These are phyloP conservation scores for Carassius gibelio DNA, from an alignment of 2,113 vertebrate genomes.

Conservation along the genomic window DNA sequence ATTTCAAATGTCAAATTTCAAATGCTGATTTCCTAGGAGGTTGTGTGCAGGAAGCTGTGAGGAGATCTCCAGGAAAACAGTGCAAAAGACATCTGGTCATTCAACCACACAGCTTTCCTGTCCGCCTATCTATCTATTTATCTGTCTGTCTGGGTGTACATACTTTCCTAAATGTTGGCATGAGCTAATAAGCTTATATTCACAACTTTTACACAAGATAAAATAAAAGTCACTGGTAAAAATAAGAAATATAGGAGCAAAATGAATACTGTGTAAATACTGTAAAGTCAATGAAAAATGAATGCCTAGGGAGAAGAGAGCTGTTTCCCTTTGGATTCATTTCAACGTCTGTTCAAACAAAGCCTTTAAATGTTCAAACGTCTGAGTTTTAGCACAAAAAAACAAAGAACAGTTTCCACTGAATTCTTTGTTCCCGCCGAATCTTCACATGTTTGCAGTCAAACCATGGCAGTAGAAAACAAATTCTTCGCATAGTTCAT, in stretches of 20 bases:
- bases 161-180: neutral
- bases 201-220: neutral
- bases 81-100: conserved; percentile 49
- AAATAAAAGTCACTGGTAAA: neutral
- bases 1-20: neutral
- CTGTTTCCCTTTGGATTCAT: conserved; percentile 11
- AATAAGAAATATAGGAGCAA: neutral
- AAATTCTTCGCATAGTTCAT: conserved; percentile 11
- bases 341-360: conserved; percentile 17
- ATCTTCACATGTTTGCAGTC: conserved; percentile 32
- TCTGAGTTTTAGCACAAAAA: neutral
- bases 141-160: conserved; percentile 11
- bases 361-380: conserved; percentile 3
- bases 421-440: neutral
- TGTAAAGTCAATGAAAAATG: conserved; percentile 2
- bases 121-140: neutral
- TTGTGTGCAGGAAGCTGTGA: conserved; percentile 49
- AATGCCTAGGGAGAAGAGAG: neutral
- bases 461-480: conserved; percentile 38
- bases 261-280: conserved; percentile 3
- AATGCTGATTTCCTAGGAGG: conserved; percentile 45
- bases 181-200: neutral
- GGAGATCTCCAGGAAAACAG: conserved; percentile 51
- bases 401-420: neutral
- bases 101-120: conserved; percentile 50